Percentiles rank a stretch among this genome's conserved stretches.
phyloP scores from a whole-genome alignment of 2,113 vertebrate genomes.

The Tupaia chinensis region DNA sequence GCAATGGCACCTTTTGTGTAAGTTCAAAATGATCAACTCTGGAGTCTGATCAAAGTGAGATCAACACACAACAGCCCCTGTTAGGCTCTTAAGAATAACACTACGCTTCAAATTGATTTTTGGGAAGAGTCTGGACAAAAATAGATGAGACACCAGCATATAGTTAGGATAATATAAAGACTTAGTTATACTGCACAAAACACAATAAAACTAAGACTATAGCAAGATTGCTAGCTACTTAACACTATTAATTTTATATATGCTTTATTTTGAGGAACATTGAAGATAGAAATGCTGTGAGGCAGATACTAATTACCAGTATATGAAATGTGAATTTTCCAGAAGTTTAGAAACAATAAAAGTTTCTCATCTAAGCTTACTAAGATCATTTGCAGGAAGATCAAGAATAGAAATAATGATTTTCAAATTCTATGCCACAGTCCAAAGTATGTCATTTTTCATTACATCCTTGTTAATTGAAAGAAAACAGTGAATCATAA shows the following conservation, averaged over 20 bases:
- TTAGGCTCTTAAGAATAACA: background rate
- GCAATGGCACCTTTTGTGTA: background rate
- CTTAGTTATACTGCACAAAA: background rate
- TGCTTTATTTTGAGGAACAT: conserved; percentile 9
- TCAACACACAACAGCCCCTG: background rate
- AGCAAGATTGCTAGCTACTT: conserved; percentile 22
- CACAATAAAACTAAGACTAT: conserved; percentile 23
- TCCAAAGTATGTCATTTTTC: background rate
- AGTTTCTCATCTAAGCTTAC: background rate
- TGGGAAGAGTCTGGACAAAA: background rate
- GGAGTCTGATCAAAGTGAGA: background rate
- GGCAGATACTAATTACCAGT: background rate
- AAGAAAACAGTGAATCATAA: background rate
- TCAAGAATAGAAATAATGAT: background rate
- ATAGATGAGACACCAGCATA: background rate
- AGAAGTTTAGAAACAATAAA: conserved; percentile 34
- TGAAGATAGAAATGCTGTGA: conserved; percentile 24
- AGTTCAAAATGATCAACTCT: background rate
- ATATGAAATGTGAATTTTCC: background rate
- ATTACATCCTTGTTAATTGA: background rate
- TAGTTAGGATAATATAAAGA: conserved; percentile 47
- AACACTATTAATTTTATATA: background rate
- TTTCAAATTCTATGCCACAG: background rate
- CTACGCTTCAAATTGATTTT: conserved; percentile 26
- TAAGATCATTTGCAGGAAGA: background rate